A percentile compares a stretch with the other conserved stretches of the same genome.
Conservation (phyloP, 2,113 vertebrate species). For the Struthio camelus region DNA sequence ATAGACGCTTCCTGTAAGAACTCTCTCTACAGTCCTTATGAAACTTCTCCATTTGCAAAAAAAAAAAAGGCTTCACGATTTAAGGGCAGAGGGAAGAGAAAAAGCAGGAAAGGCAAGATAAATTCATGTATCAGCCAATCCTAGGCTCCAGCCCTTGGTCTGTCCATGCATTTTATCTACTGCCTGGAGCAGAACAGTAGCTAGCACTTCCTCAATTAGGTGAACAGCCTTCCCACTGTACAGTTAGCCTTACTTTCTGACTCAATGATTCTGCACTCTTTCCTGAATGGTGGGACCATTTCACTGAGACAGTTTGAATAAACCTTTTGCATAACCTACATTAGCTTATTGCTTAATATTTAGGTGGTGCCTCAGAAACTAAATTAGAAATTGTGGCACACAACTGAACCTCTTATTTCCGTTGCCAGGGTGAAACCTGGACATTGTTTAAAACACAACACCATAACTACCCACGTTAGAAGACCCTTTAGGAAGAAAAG, state of each 20-base stretch:
- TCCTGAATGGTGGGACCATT: background rate
- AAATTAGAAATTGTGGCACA: background rate
- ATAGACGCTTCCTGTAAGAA: background rate
- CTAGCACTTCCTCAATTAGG: background rate
- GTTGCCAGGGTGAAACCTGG: background rate
- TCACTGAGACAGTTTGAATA: background rate
- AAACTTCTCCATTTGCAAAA: background rate
- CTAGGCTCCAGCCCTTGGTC: background rate
- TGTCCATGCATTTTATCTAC: background rate
- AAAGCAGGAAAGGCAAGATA: background rate
- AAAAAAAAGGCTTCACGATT: background rate
- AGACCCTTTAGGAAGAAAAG: background rate
- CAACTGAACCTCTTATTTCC: background rate
- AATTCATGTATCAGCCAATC: background rate
- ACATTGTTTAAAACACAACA: background rate
- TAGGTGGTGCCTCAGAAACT: background rate
- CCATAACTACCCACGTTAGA: background rate
- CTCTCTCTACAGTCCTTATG: background rate
- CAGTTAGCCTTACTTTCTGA: background rate
- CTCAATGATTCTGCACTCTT: background rate
- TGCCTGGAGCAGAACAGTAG: fast-evolving
- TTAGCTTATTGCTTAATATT: background rate
- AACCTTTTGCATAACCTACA: background rate
- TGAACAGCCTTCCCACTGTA: fast-evolving
- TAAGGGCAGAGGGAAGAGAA: background rate